Percentiles rank a stretch among this genome's conserved stretches.
phyloP scores from a whole-genome alignment of 2,113 vertebrate genomes.

The Catharus minimus region DNA sequence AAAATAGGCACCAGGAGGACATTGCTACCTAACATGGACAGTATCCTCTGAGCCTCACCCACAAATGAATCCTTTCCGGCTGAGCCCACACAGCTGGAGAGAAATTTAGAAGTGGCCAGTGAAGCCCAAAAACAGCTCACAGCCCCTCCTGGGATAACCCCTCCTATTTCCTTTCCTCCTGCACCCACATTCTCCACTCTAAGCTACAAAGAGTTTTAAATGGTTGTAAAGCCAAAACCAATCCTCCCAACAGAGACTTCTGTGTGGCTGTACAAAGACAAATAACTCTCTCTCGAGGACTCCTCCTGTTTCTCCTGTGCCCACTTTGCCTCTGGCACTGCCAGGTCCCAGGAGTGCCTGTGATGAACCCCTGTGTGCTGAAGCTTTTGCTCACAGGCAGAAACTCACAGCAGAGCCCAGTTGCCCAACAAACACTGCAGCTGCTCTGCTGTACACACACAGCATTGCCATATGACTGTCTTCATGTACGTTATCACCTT shows the following conservation, averaged over 20 bases:
- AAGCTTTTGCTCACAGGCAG: background rate
- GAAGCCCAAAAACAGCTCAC: background rate
- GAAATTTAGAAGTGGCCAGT: background rate
- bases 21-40: background rate
- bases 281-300: background rate
- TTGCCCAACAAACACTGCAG: rapidly evolving
- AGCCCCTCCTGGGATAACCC: background rate
- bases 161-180: background rate
- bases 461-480: background rate
- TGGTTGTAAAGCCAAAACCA: background rate
- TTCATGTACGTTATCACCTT: background rate
- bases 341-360: rapidly evolving
- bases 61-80: background rate
- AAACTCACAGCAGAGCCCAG: background rate
- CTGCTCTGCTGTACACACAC: background rate
- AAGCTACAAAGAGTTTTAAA: background rate
- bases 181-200: background rate
- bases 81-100: background rate
- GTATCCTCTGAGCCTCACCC: background rate
- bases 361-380: rapidly evolving
- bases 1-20: background rate
- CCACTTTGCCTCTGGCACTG: background rate
- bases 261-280: background rate
- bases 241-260: background rate
- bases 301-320: background rate